phyloP scores from a whole-genome alignment of 2,888 invertebrate genomes.

The Parnassius smintheus region DNA sequence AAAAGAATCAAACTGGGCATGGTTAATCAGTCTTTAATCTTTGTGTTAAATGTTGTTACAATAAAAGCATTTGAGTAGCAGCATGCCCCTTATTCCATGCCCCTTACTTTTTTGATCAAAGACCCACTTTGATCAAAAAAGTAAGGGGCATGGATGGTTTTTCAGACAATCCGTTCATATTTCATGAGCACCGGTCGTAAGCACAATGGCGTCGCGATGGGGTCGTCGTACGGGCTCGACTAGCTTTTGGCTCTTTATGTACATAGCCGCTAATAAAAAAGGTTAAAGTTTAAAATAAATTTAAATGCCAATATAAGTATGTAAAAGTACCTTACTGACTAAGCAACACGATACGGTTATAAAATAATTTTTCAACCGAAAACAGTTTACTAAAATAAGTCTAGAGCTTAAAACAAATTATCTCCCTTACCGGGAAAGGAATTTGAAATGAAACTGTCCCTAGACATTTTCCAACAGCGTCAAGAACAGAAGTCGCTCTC shows the following conservation, averaged over 20 bases:
- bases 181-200: conserved; percentile 69
- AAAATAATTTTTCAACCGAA: too few relatives aligned
- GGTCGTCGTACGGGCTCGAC: conserved; percentile 65
- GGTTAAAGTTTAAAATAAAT: too few relatives aligned
- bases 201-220: conserved; percentile 74
- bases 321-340: too few relatives aligned
- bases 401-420: conserved; percentile 11
- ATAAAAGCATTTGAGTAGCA: neutral
- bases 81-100: too few relatives aligned
- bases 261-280: too few relatives aligned
- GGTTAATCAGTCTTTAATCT: conserved; percentile 33
- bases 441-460: conserved; percentile 40
- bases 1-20: conserved; percentile 44
- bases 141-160: conserved; percentile 51
- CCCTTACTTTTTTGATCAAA: too few relatives aligned
- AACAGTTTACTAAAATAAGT: too few relatives aligned
- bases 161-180: conserved; percentile 72
- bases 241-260: conserved; percentile 45
- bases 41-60: conserved; percentile 12
- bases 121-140: conserved; percentile 30
- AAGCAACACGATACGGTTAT: too few relatives aligned
- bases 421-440: conserved; percentile 21
- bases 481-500: conserved; percentile 59
- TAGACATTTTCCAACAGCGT: conserved; percentile 41
- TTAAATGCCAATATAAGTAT: too few relatives aligned